phyloP scores from a whole-genome alignment of 2,113 vertebrate species.

The Mugil cephalus region DNA sequence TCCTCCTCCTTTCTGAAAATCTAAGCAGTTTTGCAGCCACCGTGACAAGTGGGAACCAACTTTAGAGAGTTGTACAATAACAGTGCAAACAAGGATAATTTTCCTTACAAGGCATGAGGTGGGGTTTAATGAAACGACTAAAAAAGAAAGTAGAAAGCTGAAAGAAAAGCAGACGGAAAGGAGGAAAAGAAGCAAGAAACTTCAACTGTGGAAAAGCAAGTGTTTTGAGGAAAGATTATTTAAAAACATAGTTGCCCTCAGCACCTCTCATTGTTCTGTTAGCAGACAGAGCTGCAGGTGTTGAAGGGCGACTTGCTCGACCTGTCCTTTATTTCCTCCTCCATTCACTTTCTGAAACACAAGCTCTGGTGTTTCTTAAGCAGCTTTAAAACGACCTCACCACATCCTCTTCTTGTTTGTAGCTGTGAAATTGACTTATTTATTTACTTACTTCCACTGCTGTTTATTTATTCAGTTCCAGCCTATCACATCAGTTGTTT shows the following conservation, averaged over 20 bases:
- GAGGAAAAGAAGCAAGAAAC: not conserved
- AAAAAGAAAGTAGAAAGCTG: not conserved
- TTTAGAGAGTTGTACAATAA: conserved; percentile 40
- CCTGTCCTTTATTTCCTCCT: conserved; percentile 57
- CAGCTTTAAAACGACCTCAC: conserved; percentile 23
- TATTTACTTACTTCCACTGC: too few relatives aligned
- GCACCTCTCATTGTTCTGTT: not conserved
- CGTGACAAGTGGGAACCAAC: conserved; percentile 53
- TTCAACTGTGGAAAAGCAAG: not conserved
- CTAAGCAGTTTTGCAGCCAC: conserved; percentile 57
- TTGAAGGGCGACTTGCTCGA: conserved; percentile 3
- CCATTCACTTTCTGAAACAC: conserved; percentile 36
- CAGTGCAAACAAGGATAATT: conserved; percentile 13
- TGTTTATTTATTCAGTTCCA: too few relatives aligned
- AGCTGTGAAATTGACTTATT: conserved; percentile 11
- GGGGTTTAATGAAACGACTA: conserved; percentile 29
- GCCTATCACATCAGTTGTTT: not conserved
- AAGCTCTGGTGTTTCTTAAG: conserved; percentile 42
- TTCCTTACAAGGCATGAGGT: conserved; percentile 15
- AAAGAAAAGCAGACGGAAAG: not conserved
- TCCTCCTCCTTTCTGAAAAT: conserved; percentile 24
- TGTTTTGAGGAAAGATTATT: conserved; percentile 12
- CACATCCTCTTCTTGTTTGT: conserved; percentile 27
- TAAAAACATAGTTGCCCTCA: not conserved
- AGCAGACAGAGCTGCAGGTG: conserved; percentile 28